phyloP scores from a whole-genome alignment of 2,888 invertebrate genomes.

The Pyralis farinalis region DNA sequence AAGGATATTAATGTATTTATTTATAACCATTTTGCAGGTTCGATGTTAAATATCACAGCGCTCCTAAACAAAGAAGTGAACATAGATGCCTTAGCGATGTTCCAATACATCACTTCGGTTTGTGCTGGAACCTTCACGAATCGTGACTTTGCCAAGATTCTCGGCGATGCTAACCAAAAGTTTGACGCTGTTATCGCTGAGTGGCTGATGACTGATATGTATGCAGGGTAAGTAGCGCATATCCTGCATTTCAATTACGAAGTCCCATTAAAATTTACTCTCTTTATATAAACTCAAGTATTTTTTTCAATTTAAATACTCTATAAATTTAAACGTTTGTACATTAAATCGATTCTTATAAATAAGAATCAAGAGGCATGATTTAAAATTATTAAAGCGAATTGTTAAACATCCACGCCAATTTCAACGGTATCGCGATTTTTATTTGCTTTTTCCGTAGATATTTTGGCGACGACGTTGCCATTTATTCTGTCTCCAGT shows the following conservation, averaged over 20 bases:
- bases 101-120: neutral
- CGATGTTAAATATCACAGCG: neutral
- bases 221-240: constrained; percentile 5
- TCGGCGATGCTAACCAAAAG: constrained; percentile 1
- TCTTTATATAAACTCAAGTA: no score
- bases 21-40: no score
- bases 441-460: no score
- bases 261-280: no score
- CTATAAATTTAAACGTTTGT: no score
- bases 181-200: constrained; percentile 11
- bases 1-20: no score
- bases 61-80: neutral
- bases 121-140: no score
- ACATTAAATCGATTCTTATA: no score
- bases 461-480: no score
- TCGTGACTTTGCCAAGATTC: neutral
- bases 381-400: neutral
- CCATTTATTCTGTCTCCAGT: no score
- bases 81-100: neutral
- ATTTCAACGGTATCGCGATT: no score
- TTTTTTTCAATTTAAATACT: neutral
- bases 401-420: no score
- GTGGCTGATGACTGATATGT: constrained; percentile 9
- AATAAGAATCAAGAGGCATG: neutral
- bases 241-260: neutral